phyloP scores from a whole-genome alignment of 2,797 vertebrate genomes.

The Pterois miles region DNA sequence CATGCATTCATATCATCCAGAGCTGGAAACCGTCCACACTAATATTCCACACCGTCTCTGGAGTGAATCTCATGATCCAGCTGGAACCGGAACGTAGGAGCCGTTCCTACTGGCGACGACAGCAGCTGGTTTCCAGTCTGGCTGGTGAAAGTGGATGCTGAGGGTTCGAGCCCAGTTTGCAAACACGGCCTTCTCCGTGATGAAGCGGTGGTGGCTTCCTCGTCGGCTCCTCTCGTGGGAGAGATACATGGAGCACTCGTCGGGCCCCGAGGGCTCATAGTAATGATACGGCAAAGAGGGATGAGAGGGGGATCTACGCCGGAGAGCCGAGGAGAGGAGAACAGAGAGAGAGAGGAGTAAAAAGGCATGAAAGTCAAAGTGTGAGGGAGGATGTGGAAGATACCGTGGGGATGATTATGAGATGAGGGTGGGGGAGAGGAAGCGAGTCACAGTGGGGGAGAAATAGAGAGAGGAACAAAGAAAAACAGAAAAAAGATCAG shows the following conservation, averaged over 20 bases:
- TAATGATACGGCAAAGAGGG: slow-evolving; percentile 94
- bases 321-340: slow-evolving; percentile 12
- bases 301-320: slow-evolving; percentile 84
- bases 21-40: slow-evolving; percentile 43
- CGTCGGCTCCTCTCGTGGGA: slow-evolving; percentile 89
- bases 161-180: slow-evolving; percentile 92
- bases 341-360: slow-evolving; percentile 22
- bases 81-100: slow-evolving; percentile 31
- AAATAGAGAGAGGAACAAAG: slow-evolving; percentile 51
- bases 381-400: slow-evolving; percentile 41
- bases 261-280: slow-evolving; percentile 90
- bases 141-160: slow-evolving; percentile 92
- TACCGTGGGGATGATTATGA: slow-evolving; percentile 57
- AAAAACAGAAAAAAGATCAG: slow-evolving; percentile 49
- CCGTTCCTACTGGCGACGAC: slow-evolving; percentile 39
- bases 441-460: slow-evolving; percentile 27
- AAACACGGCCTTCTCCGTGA: slow-evolving; percentile 94
- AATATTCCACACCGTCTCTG: slow-evolving; percentile 17
- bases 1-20: slow-evolving; percentile 18
- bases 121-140: slow-evolving; percentile 84
- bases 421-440: slow-evolving; percentile 11
- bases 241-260: slow-evolving; percentile 95
- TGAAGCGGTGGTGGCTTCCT: slow-evolving; percentile 94
- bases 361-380: slow-evolving; percentile 76
- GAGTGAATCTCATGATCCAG: slow-evolving; percentile 56